phyloP scores from a whole-genome alignment of 2,797 vertebrate genomes.

The Amniataba percoides region DNA sequence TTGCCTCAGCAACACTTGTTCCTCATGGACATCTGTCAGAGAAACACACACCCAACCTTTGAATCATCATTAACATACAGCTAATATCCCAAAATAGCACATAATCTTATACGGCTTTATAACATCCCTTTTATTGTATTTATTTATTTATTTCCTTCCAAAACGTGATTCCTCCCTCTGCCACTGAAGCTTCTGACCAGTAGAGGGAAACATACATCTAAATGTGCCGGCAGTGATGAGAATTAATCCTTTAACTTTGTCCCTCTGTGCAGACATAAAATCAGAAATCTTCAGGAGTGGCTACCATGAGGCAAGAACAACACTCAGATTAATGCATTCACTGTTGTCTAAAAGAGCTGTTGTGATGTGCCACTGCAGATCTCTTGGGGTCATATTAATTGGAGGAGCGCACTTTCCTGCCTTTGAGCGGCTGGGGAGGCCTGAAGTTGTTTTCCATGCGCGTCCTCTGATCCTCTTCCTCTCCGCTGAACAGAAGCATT shows the following conservation, averaged over 20 bases:
- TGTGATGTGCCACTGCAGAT: neutral
- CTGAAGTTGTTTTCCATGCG: slow-evolving; percentile 98
- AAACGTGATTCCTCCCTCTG: slow-evolving; percentile 14
- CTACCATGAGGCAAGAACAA: slow-evolving; percentile 29
- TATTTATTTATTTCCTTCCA: slow-evolving; percentile 15
- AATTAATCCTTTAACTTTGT: slow-evolving; percentile 5
- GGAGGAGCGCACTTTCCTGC: slow-evolving; percentile 92
- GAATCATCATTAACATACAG: slow-evolving; percentile 6
- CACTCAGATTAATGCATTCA: slow-evolving; percentile 52
- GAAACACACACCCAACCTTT: slow-evolving; percentile 7
- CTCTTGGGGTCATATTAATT: slow-evolving; percentile 69
- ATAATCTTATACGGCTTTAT: slow-evolving; percentile 11
- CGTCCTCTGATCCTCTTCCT: slow-evolving; percentile 88
- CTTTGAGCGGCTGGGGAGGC: slow-evolving; percentile 94
- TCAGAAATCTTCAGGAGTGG: slow-evolving; percentile 35
- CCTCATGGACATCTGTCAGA: neutral
- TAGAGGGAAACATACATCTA: slow-evolving; percentile 32
- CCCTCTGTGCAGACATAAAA: slow-evolving; percentile 21
- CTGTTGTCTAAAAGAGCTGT: slow-evolving; percentile 23
- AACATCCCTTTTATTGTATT: slow-evolving; percentile 30
- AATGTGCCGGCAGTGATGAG: slow-evolving; percentile 30
- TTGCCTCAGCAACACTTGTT: slow-evolving; percentile 10
- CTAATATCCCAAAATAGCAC: neutral
- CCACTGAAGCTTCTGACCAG: slow-evolving; percentile 20
- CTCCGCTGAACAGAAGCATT: slow-evolving; percentile 88